These are phyloP conservation scores for Hyposoter didymator DNA, from an alignment of 2,888 invertebrate species.

Conservation along the genomic window DNA sequence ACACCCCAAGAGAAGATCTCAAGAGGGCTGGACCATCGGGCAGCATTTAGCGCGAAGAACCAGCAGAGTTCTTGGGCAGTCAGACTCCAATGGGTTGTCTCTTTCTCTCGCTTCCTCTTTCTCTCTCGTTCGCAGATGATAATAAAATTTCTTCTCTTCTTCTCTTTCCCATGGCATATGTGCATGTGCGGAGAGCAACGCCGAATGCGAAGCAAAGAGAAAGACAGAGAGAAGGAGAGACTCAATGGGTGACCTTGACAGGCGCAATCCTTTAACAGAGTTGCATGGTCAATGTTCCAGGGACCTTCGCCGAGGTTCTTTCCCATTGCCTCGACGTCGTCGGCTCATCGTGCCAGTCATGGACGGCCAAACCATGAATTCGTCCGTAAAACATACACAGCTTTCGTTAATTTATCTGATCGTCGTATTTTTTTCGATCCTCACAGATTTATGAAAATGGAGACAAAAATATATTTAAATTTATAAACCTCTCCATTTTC, in stretches of 20 bases:
- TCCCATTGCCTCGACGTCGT: conserved; percentile 52
- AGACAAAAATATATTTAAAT: background rate
- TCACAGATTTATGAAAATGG: background rate
- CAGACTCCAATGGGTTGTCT: conserved; percentile 8
- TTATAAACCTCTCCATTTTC: background rate
- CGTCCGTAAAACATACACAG: conserved; percentile 32
- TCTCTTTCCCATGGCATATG: conserved; percentile 38
- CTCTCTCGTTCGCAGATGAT: conserved; percentile 23
- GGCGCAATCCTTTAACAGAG: conserved; percentile 78
- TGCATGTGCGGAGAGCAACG: conserved; percentile 44
- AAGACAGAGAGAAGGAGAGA: conserved; percentile 60
- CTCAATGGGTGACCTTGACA: conserved; percentile 79
- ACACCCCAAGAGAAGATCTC: conserved; percentile 34
- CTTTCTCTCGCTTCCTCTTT: background rate
- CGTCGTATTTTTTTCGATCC: background rate
- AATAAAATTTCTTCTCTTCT: conserved; percentile 22
- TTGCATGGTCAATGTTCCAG: conserved; percentile 82
- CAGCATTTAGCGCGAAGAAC: conserved; percentile 53
- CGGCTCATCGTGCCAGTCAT: conserved; percentile 73
- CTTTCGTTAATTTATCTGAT: background rate
- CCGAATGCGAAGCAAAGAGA: conserved; percentile 38
- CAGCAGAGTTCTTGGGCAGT: conserved; percentile 36
- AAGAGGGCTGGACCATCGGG: conserved; percentile 55
- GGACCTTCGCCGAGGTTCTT: conserved; percentile 77
- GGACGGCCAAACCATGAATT: conserved; percentile 78